Evolutionary conservation across 2,888 invertebrate species (phyloP).

Genomic region (Unio pictorum): DNA sequence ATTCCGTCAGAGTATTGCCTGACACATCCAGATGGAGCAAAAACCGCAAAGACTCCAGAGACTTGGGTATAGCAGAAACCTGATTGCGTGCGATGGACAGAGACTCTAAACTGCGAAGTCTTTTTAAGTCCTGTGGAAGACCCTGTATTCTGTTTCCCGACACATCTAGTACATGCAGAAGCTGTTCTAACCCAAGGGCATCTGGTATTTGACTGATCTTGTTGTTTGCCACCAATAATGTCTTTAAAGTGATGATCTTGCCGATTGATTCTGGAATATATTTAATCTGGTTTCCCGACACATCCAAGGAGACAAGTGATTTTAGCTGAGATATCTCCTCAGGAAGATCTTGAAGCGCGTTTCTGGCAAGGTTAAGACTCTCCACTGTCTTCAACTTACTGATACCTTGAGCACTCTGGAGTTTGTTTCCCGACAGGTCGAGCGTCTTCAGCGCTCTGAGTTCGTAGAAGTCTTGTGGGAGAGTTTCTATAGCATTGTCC

Average conservation of each 20-base stretch:
- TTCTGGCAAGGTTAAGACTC: conserved; percentile 51
- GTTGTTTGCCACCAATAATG: conserved; percentile 52
- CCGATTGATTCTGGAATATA: conserved; percentile 45
- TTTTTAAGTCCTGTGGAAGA: conserved; percentile 52
- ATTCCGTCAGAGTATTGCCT: conserved; percentile 57
- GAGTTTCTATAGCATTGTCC: conserved; percentile 56
- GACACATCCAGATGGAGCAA: conserved; percentile 58
- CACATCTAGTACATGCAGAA: conserved; percentile 54
- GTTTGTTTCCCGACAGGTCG: conserved; percentile 58
- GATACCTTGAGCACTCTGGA: conserved; percentile 43
- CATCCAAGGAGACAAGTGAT: conserved; percentile 52
- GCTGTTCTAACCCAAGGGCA: conserved; percentile 59
- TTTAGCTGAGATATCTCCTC: conserved; percentile 57
- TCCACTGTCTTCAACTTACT: conserved; percentile 52
- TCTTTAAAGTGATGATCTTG: conserved; percentile 54
- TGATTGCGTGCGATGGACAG: conserved; percentile 49
- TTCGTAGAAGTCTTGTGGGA: conserved; percentile 62
- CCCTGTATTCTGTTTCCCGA: conserved; percentile 50
- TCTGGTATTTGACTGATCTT: conserved; percentile 60
- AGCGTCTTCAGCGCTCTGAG: conserved; percentile 53
- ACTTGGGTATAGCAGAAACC: conserved; percentile 58
- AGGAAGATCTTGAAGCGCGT: conserved; percentile 52
- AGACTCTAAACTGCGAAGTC: conserved; percentile 49
- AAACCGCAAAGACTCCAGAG: conserved; percentile 55
- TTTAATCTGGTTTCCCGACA: conserved; percentile 60